phyloP scores from a whole-genome alignment of 2,888 invertebrate species.

The Barypeithes pellucidus region DNA sequence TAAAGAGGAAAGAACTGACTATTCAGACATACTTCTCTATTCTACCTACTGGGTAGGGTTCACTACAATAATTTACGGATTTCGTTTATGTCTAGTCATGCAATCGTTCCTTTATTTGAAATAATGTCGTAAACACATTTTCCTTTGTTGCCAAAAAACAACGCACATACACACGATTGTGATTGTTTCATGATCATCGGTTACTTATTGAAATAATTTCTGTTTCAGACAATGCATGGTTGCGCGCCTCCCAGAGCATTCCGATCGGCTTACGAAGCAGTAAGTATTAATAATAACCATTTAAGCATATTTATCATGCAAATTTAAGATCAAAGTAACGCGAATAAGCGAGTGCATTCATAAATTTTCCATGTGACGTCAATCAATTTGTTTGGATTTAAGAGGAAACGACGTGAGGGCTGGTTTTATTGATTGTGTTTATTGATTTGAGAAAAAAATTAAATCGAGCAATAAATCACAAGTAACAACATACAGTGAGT shows the following conservation, averaged over 20 bases:
- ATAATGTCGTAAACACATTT: conserved; percentile 37
- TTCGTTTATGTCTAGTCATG: conserved; percentile 19
- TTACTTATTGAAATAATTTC: conserved; percentile 52
- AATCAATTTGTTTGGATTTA: conserved; percentile 29
- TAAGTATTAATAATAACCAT: conserved; percentile 57
- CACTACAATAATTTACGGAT: neutral
- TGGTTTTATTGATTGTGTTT: neutral
- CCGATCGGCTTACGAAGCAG: conserved; percentile 52
- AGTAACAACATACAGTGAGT: too few species aligned
- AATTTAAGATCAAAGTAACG: conserved; percentile 52
- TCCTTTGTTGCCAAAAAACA: conserved; percentile 46
- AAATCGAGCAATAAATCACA: too few species aligned
- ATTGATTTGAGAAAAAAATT: neutral
- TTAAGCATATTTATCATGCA: conserved; percentile 54
- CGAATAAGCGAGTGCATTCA: conserved; percentile 33
- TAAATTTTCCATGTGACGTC: conserved; percentile 37
- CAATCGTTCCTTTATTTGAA: conserved; percentile 23
- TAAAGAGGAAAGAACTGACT: too few species aligned
- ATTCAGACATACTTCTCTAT: too few species aligned
- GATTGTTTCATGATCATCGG: conserved; percentile 42
- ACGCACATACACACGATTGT: conserved; percentile 35
- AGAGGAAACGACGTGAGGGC: conserved; percentile 1
- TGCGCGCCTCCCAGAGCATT: conserved; percentile 55
- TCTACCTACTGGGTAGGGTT: too few species aligned
- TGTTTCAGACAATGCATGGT: conserved; percentile 57